phyloP scores from a whole-genome alignment of 2,888 invertebrate genomes.

The Priocnemis perturbator region DNA sequence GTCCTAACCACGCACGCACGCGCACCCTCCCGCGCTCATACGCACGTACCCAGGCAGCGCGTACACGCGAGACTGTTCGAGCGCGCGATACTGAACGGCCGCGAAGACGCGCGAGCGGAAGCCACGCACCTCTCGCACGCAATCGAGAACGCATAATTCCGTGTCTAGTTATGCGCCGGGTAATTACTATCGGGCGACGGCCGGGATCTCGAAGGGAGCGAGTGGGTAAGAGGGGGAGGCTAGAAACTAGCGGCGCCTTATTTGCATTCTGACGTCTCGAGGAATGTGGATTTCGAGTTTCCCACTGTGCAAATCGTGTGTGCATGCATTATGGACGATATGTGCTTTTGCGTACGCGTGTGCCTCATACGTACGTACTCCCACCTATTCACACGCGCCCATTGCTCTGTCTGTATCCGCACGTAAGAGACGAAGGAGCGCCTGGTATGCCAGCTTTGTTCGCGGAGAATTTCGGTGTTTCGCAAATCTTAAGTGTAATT shows the following conservation, averaged over 20 bases:
- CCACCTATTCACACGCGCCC: not conserved
- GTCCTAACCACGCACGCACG: not conserved
- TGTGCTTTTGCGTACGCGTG: not conserved
- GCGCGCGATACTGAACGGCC: not conserved
- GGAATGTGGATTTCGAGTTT: conserved; percentile 35
- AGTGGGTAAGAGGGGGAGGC: not conserved
- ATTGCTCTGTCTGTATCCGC: too few species aligned
- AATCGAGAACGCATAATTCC: conserved; percentile 57
- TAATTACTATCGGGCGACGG: conserved; percentile 49
- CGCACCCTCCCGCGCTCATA: too few species aligned
- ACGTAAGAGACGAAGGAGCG: too few species aligned
- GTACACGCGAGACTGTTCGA: not conserved
- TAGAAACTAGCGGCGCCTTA: conserved; percentile 38
- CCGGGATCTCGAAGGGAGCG: not conserved
- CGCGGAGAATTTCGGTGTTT: not conserved
- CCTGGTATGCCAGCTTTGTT: too few species aligned
- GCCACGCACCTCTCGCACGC: conserved; percentile 34
- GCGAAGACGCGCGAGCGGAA: not conserved
- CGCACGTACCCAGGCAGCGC: not conserved
- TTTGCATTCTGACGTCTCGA: conserved; percentile 55
- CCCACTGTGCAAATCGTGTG: conserved; percentile 28
- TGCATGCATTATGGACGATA: not conserved
- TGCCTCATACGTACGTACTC: not conserved
- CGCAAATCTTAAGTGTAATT: conserved; percentile 5
- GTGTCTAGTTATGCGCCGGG: conserved; percentile 54